Evolutionary conservation across 2,113 vertebrate genomes (phyloP).

Genomic region (Arenaria interpres): DNA sequence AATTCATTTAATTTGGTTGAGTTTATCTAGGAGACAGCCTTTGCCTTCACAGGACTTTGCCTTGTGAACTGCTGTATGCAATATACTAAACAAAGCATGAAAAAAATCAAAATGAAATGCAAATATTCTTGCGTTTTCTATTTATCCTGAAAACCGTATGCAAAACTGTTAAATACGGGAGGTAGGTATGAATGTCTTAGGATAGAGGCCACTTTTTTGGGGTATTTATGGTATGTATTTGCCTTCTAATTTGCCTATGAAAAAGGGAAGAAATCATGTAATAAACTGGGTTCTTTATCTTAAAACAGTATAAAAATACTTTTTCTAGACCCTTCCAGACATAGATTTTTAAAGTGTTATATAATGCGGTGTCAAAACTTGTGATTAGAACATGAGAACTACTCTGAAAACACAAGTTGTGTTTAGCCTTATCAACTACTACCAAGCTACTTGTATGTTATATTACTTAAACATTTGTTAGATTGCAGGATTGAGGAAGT

Average conservation of each 20-base stretch:
- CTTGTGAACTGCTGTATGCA: background rate
- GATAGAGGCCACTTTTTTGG: background rate
- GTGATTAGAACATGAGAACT: background rate
- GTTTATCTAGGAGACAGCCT: background rate
- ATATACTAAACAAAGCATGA: background rate
- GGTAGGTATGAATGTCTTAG: background rate
- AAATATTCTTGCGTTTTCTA: background rate
- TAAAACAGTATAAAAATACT: background rate
- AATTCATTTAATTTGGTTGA: background rate
- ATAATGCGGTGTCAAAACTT: background rate
- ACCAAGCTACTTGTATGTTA: background rate
- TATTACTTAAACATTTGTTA: background rate
- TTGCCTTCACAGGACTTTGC: background rate
- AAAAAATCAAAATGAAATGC: background rate
- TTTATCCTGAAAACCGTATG: background rate
- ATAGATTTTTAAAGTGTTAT: background rate
- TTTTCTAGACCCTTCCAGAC: background rate
- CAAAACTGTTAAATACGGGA: background rate
- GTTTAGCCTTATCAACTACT: background rate
- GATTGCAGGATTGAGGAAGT: background rate
- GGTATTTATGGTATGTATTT: background rate
- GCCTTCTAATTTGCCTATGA: background rate
- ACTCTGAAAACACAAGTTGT: background rate
- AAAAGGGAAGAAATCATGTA: background rate
- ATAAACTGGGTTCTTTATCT: background rate